Evolutionary conservation across 1,140 invertebrate species (phyloP).

Genomic region (Drosophila pandora): DNA sequence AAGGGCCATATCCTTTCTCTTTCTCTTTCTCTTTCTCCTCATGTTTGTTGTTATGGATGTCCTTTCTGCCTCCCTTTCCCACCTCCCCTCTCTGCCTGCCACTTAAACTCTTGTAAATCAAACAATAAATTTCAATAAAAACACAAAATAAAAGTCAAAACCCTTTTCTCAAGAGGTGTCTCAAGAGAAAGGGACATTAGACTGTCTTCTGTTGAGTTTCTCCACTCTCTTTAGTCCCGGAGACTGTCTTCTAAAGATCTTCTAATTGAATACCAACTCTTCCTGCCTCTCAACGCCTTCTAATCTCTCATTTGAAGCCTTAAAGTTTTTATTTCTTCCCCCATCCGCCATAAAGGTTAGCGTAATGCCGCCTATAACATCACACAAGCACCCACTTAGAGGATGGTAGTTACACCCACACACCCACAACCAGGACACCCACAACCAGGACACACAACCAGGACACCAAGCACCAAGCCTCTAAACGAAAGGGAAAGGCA

Average conservation of each 20-base stretch:
- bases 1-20: constrained; percentile 7
- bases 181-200: too few species aligned
- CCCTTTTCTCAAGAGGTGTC: too few species aligned
- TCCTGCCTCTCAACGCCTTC: background rate
- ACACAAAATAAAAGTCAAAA: constrained; percentile 32
- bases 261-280: background rate
- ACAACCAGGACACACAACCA: too few species aligned
- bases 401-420: background rate
- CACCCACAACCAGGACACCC: too few species aligned
- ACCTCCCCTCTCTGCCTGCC: background rate
- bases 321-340: constrained; percentile 2
- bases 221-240: too few species aligned
- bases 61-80: too few species aligned
- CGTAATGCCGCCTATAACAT: constrained; percentile 54
- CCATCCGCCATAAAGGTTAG: constrained; percentile 52
- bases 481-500: constrained; percentile 14
- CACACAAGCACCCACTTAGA: constrained; percentile 51
- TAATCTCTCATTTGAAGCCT: constrained; percentile 13
- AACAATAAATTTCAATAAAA: constrained; percentile 76
- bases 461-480: background rate
- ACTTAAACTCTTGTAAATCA: constrained; percentile 63
- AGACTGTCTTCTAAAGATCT: too few species aligned
- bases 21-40: background rate
- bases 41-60: background rate
- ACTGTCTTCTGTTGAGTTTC: too few species aligned